phyloP scores from a whole-genome alignment of 2,113 vertebrate genomes.

The Aptenodytes forsteri region DNA sequence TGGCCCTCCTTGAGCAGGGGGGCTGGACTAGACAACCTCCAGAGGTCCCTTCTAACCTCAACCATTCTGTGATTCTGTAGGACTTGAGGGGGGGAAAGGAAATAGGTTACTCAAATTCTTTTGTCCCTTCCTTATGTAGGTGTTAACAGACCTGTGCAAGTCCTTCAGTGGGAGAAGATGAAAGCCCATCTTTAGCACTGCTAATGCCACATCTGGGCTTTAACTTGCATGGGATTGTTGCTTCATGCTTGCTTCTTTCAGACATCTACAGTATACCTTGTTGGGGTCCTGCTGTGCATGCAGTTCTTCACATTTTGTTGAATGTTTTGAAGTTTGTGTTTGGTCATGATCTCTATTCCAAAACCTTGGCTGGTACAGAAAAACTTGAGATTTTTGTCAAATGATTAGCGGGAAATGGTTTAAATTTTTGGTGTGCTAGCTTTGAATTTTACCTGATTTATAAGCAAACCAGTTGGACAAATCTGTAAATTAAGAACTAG shows the following conservation, averaged over 20 bases:
- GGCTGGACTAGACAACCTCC: not conserved
- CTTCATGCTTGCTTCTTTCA: not conserved
- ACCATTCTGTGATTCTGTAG: not conserved
- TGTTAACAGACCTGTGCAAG: not conserved
- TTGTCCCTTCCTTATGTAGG: not conserved
- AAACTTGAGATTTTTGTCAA: not conserved
- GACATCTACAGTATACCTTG: not conserved
- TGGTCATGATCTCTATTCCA: not conserved
- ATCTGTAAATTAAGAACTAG: not conserved
- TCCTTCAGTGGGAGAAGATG: not conserved
- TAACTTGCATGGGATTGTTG: not conserved
- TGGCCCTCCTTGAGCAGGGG: not conserved
- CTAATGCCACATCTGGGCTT: not conserved
- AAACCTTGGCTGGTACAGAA: not conserved
- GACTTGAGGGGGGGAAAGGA: not conserved
- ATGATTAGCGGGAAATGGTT: not conserved
- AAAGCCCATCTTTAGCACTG: not conserved
- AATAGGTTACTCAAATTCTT: not conserved
- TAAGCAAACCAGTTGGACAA: not conserved
- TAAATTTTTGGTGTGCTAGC: not conserved
- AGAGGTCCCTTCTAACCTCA: not conserved
- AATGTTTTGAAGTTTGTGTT: not conserved
- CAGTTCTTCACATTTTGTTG: not conserved
- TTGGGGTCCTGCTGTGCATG: not conserved
- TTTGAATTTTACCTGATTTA: not conserved